Base-by-base conservation (phyloP, 2,888 invertebrate genomes). In the Nymphalis urticae region DNA sequence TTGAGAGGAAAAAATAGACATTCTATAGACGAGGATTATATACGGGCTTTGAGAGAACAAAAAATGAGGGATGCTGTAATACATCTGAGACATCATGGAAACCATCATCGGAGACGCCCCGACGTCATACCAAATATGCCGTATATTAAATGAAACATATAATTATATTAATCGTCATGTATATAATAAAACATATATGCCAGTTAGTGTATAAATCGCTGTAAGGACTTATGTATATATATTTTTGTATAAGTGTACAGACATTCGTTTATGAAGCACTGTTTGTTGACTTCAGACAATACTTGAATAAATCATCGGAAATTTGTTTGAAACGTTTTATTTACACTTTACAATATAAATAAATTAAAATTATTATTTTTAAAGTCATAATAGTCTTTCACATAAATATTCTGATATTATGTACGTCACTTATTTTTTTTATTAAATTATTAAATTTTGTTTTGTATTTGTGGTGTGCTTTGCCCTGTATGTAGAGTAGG, bases 51-150 rank as follows among this genome's bases (percentile, higher is more conserved):
- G 80, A 81, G 90, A 75, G 85, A 90, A 75, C 90, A 91, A 76
- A 91, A 86, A 82, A 89, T 88, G 87, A 81, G 86, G 74, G 90
- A 91, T 73, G 82, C 89, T 1, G 82, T 88, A 67, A 90, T 92
- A 76, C 92, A 91, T 80, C 82, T 92, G 77, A 84, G 92, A 78
- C 92, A 92, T 73, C 91, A 91, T 73, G 91, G 91, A 51, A 77
- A 81, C 21, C 92, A 91, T 73, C 92, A 89, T 73, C 84, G 88
- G 8, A 84, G 88, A 76, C 90, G 88, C 78, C 82, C 86, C 13
- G 91, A 91, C 65, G 76, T 78, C 17, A 76, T 87, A 24, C 88
- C 89, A 24, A 87, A 89, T 72, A 80, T 85, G 76, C 88, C 90
- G 60, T 91, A 89, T 75, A 90, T 89, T 68, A 91, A 91, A 86